Base-by-base conservation (phyloP, 2,113 vertebrate species). In the Brevimyrus niger region DNA sequence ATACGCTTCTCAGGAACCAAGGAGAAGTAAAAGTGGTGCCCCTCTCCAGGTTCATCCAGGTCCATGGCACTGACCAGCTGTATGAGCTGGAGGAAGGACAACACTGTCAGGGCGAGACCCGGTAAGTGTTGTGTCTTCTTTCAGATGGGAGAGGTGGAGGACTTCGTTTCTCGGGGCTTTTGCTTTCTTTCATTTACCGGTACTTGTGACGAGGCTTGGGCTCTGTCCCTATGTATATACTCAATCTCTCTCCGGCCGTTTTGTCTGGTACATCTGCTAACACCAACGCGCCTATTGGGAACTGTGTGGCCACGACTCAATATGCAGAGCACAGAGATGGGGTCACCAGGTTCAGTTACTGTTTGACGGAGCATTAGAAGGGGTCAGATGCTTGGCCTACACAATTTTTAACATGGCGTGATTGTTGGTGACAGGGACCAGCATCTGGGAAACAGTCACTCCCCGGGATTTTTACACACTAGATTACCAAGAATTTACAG, bases 21-120 rank as follows among this genome's bases (percentile, higher is more conserved):
- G 2, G 95, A 96, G 93, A 97, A 99, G 91, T 94, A 94, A 93
- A 99, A 98, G 87, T 93, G 95, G 50, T 98, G 97, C 73, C 94
- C 94, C 90, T 96, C 95, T 84, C 21, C 21, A 0, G 98, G 96
- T 11, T 96, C 95, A 50, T 99, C 98, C 88, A 91, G 92, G 91
- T 99, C 98, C 50, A 96, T 93, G 9, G 97, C 98, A 87, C 96
- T 97, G 93, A 99, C 94, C 44, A 91, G 94, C 92, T 98, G 97
- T 94, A 99, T 95, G 86, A 96, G 88, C 98, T 99, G 92, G 11
- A 92, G 92, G 89, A 44, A 91, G 2, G 91, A 91, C 15, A 93
- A 35, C 92, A 88, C 13, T 5, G 7, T 88, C 65, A 80, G 31
- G 55, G n/a, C 19, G n/a, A 83, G 44, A 83, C 19, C 19, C 42